These are phyloP conservation scores for Ormyrus thymus DNA, from an alignment of 2,888 invertebrate species.

Conservation along the genomic window DNA sequence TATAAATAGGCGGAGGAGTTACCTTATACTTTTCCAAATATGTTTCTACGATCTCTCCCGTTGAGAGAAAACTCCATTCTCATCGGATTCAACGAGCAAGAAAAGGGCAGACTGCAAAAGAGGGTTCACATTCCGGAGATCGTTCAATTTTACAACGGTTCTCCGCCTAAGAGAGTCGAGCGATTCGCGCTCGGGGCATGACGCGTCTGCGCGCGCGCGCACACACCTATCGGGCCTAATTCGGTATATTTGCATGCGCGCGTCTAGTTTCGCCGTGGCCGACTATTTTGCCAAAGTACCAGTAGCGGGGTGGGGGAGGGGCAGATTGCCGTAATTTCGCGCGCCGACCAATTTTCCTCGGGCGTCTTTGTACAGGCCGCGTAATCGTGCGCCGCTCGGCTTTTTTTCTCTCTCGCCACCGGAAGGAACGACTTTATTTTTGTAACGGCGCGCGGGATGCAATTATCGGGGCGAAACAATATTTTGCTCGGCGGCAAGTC, in stretches of 20 bases:
- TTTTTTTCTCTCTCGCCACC: neutral
- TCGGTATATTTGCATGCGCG: conserved; percentile 6
- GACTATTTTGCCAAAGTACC: conserved; percentile 2
- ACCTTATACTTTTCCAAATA: no score
- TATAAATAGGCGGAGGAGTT: no score
- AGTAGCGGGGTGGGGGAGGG: no score
- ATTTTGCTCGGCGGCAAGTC: neutral
- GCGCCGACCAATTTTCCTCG: neutral
- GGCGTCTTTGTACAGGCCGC: neutral
- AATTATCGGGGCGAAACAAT: conserved; percentile 2
- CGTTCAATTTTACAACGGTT: no score
- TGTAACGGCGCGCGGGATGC: neutral
- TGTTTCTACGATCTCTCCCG: no score
- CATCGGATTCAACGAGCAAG: no score
- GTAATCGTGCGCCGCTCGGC: neutral
- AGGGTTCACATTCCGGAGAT: no score
- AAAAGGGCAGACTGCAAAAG: no score
- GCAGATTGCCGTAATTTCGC: conserved; percentile 13
- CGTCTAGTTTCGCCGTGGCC: neutral
- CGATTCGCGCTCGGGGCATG: no score
- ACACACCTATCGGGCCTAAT: neutral
- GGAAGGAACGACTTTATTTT: neutral
- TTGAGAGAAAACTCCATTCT: no score
- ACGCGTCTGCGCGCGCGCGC: neutral
- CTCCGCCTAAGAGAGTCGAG: no score